Percentiles rank a stretch among this genome's conserved stretches.
Evolutionary conservation across 2,888 invertebrate species (phyloP).

Genomic region (Ashinkailepas kermadecensis): DNA sequence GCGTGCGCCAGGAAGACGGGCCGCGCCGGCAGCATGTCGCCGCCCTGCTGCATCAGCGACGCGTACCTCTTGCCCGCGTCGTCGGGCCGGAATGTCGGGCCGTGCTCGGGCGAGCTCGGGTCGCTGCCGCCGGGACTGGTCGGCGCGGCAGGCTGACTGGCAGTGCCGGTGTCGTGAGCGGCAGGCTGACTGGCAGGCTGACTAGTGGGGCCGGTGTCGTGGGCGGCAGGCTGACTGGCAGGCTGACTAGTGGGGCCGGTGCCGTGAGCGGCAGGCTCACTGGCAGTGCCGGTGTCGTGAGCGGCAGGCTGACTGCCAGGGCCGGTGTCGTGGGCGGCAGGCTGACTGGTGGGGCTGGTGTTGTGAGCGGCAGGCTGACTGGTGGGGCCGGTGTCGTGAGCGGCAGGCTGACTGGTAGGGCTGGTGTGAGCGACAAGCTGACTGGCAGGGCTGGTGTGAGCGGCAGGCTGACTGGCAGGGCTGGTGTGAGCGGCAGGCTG

Average conservation of each 20-base stretch:
- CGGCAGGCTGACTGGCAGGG: not conserved
- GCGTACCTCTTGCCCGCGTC: not conserved
- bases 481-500: too few relatives aligned
- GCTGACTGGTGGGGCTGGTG: too few relatives aligned
- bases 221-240: not conserved
- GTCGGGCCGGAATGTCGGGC: not conserved
- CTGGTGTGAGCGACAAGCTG: too few relatives aligned
- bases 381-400: not conserved
- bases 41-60: not conserved
- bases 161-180: not conserved
- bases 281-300: too few relatives aligned
- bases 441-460: not conserved
- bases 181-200: not conserved
- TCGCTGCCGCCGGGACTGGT: not conserved
- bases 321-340: too few relatives aligned
- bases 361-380: not conserved
- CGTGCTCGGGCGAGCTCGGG: not conserved
- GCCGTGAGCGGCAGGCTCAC: too few relatives aligned
- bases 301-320: too few relatives aligned
- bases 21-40: not conserved
- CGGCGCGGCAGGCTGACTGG: not conserved
- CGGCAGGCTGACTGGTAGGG: not conserved
- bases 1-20: slow-evolving; percentile 18
- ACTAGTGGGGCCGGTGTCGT: not conserved
- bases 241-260: too few relatives aligned